Evolutionary conservation across 2,888 invertebrate genomes (phyloP).

Genomic region (Drosophila quasianomalipes): DNA sequence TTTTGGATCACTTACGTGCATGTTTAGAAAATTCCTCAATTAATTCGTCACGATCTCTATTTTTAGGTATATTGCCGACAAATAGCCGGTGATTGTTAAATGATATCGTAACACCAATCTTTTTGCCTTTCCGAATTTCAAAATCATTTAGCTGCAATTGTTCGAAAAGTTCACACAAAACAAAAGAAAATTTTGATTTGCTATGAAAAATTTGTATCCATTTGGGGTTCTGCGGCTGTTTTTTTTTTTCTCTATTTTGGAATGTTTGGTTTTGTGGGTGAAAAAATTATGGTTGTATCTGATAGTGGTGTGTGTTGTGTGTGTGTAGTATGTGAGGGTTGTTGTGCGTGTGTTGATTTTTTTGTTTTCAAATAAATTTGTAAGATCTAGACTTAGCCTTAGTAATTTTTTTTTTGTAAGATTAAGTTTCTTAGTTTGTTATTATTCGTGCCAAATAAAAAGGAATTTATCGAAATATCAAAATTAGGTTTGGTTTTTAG

Average conservation of each 20-base stretch:
- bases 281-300: slow-evolving; percentile 43
- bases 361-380: slow-evolving; percentile 20
- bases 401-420: slow-evolving; percentile 32
- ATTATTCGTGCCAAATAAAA: slow-evolving; percentile 82
- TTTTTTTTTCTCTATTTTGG: slow-evolving; percentile 42
- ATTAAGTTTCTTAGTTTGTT: slow-evolving; percentile 53
- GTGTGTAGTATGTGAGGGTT: slow-evolving; percentile 7
- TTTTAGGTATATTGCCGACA: slow-evolving; percentile 99
- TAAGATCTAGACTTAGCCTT: slow-evolving; percentile 51
- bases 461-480: slow-evolving; percentile 62
- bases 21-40: slow-evolving; percentile 99
- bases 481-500: slow-evolving; percentile 36
- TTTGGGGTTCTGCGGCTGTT: slow-evolving; percentile 59
- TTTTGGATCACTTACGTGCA: slow-evolving; percentile 94
- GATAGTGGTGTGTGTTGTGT: slow-evolving; percentile 19
- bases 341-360: slow-evolving; percentile 37
- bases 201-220: slow-evolving; percentile 79
- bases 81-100: slow-evolving; percentile 99
- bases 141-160: slow-evolving; percentile 99
- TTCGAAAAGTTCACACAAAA: slow-evolving; percentile 87
- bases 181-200: slow-evolving; percentile 79
- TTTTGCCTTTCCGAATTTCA: slow-evolving; percentile 99
- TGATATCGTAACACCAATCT: slow-evolving; percentile 99
- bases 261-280: slow-evolving; percentile 50
- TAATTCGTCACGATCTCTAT: slow-evolving; percentile 99